phyloP scores from a whole-genome alignment of 2,888 invertebrate species.

The Rhopalosiphum nymphaeae region DNA sequence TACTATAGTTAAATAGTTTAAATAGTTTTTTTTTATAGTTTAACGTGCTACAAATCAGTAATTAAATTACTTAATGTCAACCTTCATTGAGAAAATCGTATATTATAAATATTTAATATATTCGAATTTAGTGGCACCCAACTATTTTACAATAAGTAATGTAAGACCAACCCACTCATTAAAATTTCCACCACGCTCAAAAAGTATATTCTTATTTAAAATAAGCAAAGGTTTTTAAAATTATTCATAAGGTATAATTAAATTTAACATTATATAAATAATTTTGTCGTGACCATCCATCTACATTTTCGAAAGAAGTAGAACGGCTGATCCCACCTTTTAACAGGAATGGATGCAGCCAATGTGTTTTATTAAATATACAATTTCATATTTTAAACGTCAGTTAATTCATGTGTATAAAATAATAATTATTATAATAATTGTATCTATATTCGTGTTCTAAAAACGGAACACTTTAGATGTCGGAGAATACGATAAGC shows the following conservation, averaged over 20 bases:
- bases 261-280: neutral
- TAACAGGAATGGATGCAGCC: neutral
- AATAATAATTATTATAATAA: neutral
- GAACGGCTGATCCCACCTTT: neutral
- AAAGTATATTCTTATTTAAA: neutral
- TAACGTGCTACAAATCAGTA: no score
- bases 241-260: neutral
- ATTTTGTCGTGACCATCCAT: neutral
- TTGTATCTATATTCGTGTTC: neutral
- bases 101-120: no score
- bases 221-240: neutral
- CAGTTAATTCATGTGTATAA: neutral
- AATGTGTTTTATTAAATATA: neutral
- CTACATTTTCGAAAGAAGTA: neutral
- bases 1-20: no score
- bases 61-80: neutral
- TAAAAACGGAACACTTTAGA: constrained; percentile 3
- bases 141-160: no score
- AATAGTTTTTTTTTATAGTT: no score
- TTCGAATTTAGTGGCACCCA: neutral
- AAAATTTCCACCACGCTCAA: neutral
- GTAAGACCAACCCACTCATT: no score
- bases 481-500: neutral
- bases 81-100: neutral
- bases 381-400: neutral